These are phyloP conservation scores for Dendrocincla fuliginosa DNA, from an alignment of 2,797 vertebrate species.

Conservation along the genomic window DNA sequence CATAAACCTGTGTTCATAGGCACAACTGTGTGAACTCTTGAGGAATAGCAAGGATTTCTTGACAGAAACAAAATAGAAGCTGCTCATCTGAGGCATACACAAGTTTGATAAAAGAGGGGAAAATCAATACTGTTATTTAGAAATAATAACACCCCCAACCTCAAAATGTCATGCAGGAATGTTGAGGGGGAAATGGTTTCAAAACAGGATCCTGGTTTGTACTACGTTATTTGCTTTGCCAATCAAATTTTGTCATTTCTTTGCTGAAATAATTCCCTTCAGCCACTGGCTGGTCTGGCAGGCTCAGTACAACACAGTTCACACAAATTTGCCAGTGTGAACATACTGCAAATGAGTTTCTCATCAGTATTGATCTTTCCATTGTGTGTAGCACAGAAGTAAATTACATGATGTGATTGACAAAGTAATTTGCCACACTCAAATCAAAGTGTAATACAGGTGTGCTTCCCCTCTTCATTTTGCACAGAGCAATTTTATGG, in stretches of 20 bases:
- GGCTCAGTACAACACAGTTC: not conserved
- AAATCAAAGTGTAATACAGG: slow-evolving; percentile 29
- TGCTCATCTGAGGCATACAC: not conserved
- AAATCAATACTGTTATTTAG: not conserved
- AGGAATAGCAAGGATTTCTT: not conserved
- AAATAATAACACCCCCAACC: not conserved
- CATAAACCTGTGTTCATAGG: not conserved
- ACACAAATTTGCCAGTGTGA: slow-evolving; percentile 5
- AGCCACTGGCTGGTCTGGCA: not conserved
- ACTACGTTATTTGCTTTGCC: not conserved
- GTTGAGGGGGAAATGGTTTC: not conserved
- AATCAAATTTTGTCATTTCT: slow-evolving; percentile 16
- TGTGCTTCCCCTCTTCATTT: slow-evolving; percentile 46
- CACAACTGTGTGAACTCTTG: not conserved
- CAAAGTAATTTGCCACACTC: slow-evolving; percentile 47
- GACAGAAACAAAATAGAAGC: not conserved
- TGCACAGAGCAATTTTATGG: slow-evolving; percentile 29
- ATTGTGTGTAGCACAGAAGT: slow-evolving; percentile 27
- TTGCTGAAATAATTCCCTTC: not conserved
- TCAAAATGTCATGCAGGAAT: not conserved
- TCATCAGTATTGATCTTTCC: slow-evolving; percentile 56
- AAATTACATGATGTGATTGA: slow-evolving; percentile 44
- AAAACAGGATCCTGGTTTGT: not conserved
- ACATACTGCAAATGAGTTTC: slow-evolving; percentile 6
- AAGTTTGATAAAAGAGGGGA: slow-evolving; percentile 8